phyloP scores from a whole-genome alignment of 53 echinoderm and acorn worm genomes.

The Holothuria scabra region DNA sequence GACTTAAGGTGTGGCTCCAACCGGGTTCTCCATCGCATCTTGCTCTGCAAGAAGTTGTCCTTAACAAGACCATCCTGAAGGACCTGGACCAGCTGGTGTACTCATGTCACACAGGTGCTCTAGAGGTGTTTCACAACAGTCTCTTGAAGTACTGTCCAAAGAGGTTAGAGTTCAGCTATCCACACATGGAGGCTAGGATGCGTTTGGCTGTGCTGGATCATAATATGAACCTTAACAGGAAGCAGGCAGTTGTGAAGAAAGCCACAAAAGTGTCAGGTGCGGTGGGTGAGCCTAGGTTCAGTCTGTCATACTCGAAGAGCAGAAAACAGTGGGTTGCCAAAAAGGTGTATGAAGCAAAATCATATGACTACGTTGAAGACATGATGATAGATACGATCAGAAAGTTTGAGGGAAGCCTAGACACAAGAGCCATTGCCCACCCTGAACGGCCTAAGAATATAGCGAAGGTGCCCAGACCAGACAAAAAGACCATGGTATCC shows the following conservation, averaged over 20 bases:
- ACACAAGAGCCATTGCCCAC: background rate
- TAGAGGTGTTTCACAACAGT: slow-evolving; percentile 60
- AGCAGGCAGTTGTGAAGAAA: slow-evolving; percentile 26
- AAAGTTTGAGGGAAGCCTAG: background rate
- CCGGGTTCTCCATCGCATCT: slow-evolving; percentile 39
- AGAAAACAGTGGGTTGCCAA: background rate
- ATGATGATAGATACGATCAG: background rate
- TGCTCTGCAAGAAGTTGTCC: too few relatives aligned
- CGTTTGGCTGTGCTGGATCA: slow-evolving; percentile 51
- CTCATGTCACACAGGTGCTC: slow-evolving; percentile 62
- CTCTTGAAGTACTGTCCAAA: slow-evolving; percentile 62
- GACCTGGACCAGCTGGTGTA: slow-evolving; percentile 44
- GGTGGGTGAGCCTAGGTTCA: background rate
- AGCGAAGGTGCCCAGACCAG: background rate
- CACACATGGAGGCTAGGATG: slow-evolving; percentile 33
- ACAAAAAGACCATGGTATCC: background rate
- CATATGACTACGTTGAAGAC: background rate
- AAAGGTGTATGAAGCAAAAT: slow-evolving; percentile 1
- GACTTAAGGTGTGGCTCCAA: slow-evolving; percentile 45
- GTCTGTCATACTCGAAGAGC: background rate
- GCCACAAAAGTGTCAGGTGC: background rate
- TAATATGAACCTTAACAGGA: slow-evolving; percentile 43
- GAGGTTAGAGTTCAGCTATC: slow-evolving; percentile 45
- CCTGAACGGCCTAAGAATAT: background rate
- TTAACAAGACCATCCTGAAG: slow-evolving; percentile 32